Evolutionary conservation across 2,113 vertebrate genomes (phyloP).

Genomic region (Sula dactylatra): DNA sequence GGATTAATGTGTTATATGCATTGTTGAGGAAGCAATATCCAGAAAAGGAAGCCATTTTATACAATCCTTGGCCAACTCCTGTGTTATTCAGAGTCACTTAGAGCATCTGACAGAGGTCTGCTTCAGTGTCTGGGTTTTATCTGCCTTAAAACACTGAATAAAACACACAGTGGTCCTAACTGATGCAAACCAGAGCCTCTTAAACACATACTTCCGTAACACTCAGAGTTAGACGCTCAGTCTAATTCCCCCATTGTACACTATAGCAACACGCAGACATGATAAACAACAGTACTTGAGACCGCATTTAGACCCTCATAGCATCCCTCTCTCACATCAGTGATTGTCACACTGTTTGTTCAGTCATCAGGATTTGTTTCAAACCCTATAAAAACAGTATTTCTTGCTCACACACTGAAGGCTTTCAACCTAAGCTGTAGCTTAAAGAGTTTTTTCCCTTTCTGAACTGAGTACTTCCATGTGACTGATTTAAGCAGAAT

Average conservation of each 20-base stretch:
- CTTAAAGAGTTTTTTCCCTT: background rate
- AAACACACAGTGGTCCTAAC: background rate
- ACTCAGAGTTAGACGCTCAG: background rate
- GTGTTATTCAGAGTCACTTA: background rate
- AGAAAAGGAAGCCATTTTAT: background rate
- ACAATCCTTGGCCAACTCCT: background rate
- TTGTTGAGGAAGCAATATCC: background rate
- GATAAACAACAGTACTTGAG: background rate
- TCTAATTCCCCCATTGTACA: background rate
- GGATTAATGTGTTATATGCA: background rate
- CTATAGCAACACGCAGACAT: background rate
- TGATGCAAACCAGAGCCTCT: background rate
- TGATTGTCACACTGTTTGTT: background rate
- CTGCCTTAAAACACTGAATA: background rate
- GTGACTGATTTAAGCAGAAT: background rate
- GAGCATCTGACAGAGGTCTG: background rate
- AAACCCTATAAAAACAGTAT: background rate
- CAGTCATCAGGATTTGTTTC: background rate
- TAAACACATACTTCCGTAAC: background rate
- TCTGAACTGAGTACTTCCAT: background rate
- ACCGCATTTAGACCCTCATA: background rate
- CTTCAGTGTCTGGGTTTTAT: background rate
- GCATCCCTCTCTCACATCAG: background rate
- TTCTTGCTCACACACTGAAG: background rate
- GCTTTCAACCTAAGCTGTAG: background rate